Percentiles rank a stretch among this genome's conserved stretches.
These are phyloP conservation scores for Crepidodera aurea DNA, from an alignment of 2,888 invertebrate species.

Conservation along the genomic window DNA sequence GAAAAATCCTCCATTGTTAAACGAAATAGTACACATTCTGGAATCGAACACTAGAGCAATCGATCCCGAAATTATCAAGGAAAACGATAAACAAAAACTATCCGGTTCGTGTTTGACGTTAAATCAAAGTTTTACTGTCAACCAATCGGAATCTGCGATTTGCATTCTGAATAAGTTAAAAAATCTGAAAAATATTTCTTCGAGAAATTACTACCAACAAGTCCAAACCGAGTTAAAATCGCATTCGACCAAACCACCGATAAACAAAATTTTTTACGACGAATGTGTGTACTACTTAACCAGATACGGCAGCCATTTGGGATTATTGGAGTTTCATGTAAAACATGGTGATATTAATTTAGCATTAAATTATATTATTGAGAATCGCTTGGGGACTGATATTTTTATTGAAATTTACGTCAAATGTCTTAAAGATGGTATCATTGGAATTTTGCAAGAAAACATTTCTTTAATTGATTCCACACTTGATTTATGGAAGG, in stretches of 20 bases:
- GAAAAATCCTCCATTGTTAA: slow-evolving; percentile 72
- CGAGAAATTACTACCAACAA: slow-evolving; percentile 55
- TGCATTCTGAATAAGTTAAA: slow-evolving; percentile 62
- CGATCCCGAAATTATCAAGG: slow-evolving; percentile 63
- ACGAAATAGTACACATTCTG: slow-evolving; percentile 75
- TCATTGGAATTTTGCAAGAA: slow-evolving; percentile 68
- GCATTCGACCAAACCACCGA: slow-evolving; percentile 40
- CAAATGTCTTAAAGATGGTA: slow-evolving; percentile 72
- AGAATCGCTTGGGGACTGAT: slow-evolving; percentile 73
- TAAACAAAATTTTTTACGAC: slow-evolving; percentile 71
- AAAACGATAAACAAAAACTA: slow-evolving; percentile 58
- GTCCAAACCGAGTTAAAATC: slow-evolving; percentile 25
- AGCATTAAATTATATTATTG: slow-evolving; percentile 74
- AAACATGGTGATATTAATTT: slow-evolving; percentile 74
- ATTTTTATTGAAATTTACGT: slow-evolving; percentile 79
- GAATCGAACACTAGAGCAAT: slow-evolving; percentile 69
- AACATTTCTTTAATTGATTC: slow-evolving; percentile 72
- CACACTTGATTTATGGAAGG: slow-evolving; percentile 75
- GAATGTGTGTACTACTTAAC: slow-evolving; percentile 85
- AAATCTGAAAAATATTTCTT: slow-evolving; percentile 60
- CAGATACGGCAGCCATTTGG: slow-evolving; percentile 79
- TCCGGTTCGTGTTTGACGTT: slow-evolving; percentile 48
- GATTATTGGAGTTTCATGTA: slow-evolving; percentile 79
- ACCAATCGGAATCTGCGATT: slow-evolving; percentile 63
- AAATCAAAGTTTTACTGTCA: slow-evolving; percentile 43